These are phyloP conservation scores for Bombyx mori DNA, from an alignment of 1,140 invertebrate species.

Conservation along the genomic window ASM3026992v2 NC_085110.1:11029001-11029500, in stretches of 20 bases:
- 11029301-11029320: conserved; percentile 92
- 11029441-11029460: conserved; percentile 93
- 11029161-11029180: conserved; percentile 93
- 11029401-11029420: conserved; percentile 92
- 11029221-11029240: too few relatives aligned
- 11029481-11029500: conserved; percentile 98
- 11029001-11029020: too few relatives aligned
- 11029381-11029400: conserved; percentile 93
- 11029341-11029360: conserved; percentile 92
- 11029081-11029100: conserved; percentile 96
- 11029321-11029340: conserved; percentile 96
- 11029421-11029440: conserved; percentile 95
- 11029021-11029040: background rate
- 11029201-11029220: conserved; percentile 11
- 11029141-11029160: conserved; percentile 93
- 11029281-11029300: conserved; percentile 99
- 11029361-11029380: conserved; percentile 94
- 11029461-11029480: conserved; percentile 98
- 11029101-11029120: conserved; percentile 89
- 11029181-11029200: conserved; percentile 97
- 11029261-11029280: conserved; percentile 92
- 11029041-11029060: conserved; percentile 95
- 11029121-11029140: conserved; percentile 94
- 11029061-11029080: conserved; percentile 98
- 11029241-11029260: background rate